phyloP scores from a whole-genome alignment of 2,888 invertebrate species.

The Orchesellides sinensis region DNA sequence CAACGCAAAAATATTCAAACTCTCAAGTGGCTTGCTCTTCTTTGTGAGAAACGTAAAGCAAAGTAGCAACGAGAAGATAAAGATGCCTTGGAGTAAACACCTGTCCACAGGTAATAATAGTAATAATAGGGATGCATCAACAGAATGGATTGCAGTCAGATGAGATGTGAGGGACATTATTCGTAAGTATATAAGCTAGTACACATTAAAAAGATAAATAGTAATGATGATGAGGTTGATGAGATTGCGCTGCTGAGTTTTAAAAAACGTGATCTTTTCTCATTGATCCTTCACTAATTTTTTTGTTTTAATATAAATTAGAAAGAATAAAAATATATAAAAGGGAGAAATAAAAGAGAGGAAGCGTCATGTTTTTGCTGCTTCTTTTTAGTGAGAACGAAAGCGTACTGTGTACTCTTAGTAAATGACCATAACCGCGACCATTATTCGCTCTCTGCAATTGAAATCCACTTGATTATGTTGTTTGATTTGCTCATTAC shows the following conservation, averaged over 20 bases:
- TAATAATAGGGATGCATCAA: constrained; percentile 56
- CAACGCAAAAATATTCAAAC: neutral
- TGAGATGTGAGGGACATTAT: constrained; percentile 20
- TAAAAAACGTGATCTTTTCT: constrained; percentile 29
- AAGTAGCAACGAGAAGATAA: neutral
- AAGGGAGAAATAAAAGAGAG: constrained; percentile 24
- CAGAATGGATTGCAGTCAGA: constrained; percentile 58
- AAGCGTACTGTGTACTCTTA: neutral
- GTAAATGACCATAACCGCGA: too few relatives aligned
- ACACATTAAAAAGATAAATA: constrained; percentile 16
- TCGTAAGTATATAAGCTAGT: constrained; percentile 28
- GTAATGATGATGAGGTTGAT: constrained; percentile 21
- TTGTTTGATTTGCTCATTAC: constrained; percentile 61
- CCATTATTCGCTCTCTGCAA: constrained; percentile 28
- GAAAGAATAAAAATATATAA: constrained; percentile 13
- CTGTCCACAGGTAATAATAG: constrained; percentile 45
- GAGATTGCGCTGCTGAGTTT: constrained; percentile 2
- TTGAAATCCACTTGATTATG: constrained; percentile 58
- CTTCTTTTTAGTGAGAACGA: constrained; percentile 10
- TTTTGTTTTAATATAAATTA: neutral
- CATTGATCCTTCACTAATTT: neutral
- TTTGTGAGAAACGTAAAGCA: constrained; percentile 1
- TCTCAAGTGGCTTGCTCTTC: constrained; percentile 28
- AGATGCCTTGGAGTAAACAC: neutral
- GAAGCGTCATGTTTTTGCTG: constrained; percentile 10